Evolutionary conservation across 1,140 invertebrate species (phyloP), one percentile per base, ranked within the genome.

Genomic region (Papilio polytes): DNA sequence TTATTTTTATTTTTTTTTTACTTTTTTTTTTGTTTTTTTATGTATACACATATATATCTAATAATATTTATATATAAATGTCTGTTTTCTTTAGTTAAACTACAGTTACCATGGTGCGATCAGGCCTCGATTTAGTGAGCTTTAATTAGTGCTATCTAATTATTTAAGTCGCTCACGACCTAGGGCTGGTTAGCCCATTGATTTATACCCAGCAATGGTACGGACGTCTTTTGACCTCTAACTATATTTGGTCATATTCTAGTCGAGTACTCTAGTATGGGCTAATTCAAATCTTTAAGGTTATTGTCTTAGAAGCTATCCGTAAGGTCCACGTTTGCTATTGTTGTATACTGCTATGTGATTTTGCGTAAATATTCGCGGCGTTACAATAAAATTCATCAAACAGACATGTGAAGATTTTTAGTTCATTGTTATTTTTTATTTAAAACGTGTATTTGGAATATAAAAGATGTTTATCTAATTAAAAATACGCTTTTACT

Each of bases 91-190:
- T n/a, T 26, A 26, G 26, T 26, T 26, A 80, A 81, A 20, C 15
- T 6, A 22, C 4, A 18, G 41, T 41, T 46, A 74, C 20, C n/a
- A 41, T 63, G 36, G 80, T 85, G 82, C 10, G 70, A 82, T 83
- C 78, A 70, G 82, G 13, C 83, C 44, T 18, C 72, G 31, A 48
- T 80, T 72, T 84, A 85, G 84, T 84, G 82, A 79, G 82, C 85
- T 88, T 92, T 92, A 91, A 91, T 92, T 91, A 92, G 89, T 81
- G 76, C 81, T 88, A 88, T 91, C 88, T 91, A 92, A 92, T 92
- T 92, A 91, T 91, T 90, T 91, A 90, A 85, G 84, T 85, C 84
- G 85, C 86, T 88, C 90, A 91, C 90, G 90, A 87, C 80, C 79
- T 86, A 85, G 83, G 81, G 72, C 81, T 72, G 80, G 63, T 85